These are phyloP conservation scores for Pyrgilauda ruficollis DNA, from an alignment of 2,113 vertebrate genomes.

Conservation along the genomic window DNA sequence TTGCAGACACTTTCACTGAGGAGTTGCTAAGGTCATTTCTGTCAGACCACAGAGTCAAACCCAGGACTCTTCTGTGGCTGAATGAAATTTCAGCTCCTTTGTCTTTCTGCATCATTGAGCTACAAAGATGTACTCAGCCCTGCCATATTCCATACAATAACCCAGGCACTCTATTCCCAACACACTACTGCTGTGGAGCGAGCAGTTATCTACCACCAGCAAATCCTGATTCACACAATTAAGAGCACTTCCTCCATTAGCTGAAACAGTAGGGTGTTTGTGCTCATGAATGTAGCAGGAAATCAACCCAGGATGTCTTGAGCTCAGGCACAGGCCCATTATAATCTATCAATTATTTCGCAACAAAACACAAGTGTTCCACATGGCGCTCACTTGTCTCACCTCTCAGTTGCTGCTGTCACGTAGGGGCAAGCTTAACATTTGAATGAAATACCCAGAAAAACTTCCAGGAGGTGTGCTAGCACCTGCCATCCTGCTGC, in stretches of 20 bases:
- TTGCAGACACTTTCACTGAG: background rate
- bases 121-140: background rate
- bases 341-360: background rate
- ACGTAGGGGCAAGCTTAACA: accelerated
- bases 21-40: background rate
- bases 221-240: background rate
- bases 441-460: background rate
- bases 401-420: background rate
- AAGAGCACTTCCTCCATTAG: background rate
- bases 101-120: background rate
- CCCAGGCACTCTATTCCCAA: background rate
- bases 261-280: background rate
- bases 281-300: background rate
- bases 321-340: background rate
- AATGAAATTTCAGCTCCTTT: background rate
- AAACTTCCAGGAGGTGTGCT: background rate
- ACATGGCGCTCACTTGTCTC: background rate
- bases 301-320: background rate
- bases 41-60: background rate
- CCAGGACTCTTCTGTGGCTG: background rate
- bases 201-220: accelerated
- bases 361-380: background rate
- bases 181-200: accelerated
- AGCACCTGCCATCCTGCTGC: background rate
- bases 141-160: background rate